Evolutionary conservation across 2,888 invertebrate species (phyloP).

Genomic region (Campaea margaritaria): DNA sequence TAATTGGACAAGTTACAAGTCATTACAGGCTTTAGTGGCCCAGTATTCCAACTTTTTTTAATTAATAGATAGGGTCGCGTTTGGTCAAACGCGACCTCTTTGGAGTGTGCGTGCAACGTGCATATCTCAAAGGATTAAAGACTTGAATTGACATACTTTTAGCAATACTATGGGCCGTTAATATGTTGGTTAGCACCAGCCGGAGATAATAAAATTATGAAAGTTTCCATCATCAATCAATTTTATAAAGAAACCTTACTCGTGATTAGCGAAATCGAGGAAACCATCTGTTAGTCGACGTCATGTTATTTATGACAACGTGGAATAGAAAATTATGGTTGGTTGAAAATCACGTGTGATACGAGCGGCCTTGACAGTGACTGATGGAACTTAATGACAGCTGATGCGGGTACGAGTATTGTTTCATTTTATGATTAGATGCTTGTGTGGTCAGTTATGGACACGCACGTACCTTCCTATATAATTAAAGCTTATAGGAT

Average conservation of each 20-base stretch:
- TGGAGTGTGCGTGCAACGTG: too few relatives aligned
- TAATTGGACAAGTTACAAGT: too few relatives aligned
- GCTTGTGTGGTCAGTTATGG: slow-evolving; percentile 18
- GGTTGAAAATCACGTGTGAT: slow-evolving; percentile 10
- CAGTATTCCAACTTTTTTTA: too few relatives aligned
- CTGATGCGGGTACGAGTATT: slow-evolving; percentile 14
- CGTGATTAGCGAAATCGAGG: slow-evolving; percentile 22
- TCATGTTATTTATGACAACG: slow-evolving; percentile 13
- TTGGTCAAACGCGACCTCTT: too few relatives aligned
- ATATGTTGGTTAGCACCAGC: background rate
- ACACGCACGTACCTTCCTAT: background rate
- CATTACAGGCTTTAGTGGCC: too few relatives aligned
- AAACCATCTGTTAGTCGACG: slow-evolving; percentile 6
- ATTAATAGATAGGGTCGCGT: too few relatives aligned
- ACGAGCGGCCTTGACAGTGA: slow-evolving; percentile 31
- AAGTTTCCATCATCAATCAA: slow-evolving; percentile 26
- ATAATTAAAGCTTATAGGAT: too few relatives aligned
- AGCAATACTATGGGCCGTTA: background rate
- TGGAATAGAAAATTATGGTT: slow-evolving; percentile 24
- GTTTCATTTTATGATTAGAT: slow-evolving; percentile 21
- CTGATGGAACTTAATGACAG: slow-evolving; percentile 22
- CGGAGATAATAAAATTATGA: slow-evolving; percentile 1
- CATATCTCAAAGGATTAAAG: too few relatives aligned
- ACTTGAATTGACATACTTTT: too few relatives aligned
- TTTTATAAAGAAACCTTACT: slow-evolving; percentile 12